Evolutionary conservation across 2,113 vertebrate species (phyloP).

Genomic region (Calonectris borealis): DNA sequence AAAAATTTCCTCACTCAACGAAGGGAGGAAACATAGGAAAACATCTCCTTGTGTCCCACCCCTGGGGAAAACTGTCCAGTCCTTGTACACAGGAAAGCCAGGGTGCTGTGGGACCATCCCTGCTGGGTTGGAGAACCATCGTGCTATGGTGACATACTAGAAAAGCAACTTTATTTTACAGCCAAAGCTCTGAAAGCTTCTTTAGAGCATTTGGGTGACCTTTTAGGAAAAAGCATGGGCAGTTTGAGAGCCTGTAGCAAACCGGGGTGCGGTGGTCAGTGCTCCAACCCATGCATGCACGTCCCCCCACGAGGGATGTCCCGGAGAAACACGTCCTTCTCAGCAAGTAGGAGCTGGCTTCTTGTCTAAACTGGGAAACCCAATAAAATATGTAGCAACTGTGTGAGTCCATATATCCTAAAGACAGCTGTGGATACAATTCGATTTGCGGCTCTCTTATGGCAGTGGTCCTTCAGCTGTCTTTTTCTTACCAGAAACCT

Average conservation of each 20-base stretch:
- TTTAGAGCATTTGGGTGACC: not conserved
- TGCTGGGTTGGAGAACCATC: not conserved
- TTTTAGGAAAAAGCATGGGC: not conserved
- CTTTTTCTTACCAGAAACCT: not conserved
- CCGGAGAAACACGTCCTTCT: not conserved
- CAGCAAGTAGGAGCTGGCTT: not conserved
- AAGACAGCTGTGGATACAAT: not conserved
- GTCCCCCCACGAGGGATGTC: not conserved
- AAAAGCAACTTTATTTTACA: not conserved
- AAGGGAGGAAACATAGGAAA: not conserved
- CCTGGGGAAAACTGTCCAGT: not conserved
- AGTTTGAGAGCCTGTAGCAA: not conserved
- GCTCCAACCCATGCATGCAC: rapidly evolving
- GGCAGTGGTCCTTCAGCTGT: not conserved
- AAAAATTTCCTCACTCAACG: rapidly evolving
- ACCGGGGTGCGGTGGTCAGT: rapidly evolving
- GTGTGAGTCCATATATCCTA: not conserved
- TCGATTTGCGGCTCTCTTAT: not conserved
- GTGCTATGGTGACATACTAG: rapidly evolving
- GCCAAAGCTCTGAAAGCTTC: not conserved
- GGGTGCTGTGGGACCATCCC: not conserved
- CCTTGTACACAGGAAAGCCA: not conserved
- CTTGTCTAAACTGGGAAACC: not conserved
- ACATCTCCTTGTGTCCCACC: not conserved
- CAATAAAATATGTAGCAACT: not conserved